Evolutionary conservation across 2,113 vertebrate genomes (phyloP), one percentile per base, ranked within the genome.

Genomic region (Lophius piscatorius): DNA sequence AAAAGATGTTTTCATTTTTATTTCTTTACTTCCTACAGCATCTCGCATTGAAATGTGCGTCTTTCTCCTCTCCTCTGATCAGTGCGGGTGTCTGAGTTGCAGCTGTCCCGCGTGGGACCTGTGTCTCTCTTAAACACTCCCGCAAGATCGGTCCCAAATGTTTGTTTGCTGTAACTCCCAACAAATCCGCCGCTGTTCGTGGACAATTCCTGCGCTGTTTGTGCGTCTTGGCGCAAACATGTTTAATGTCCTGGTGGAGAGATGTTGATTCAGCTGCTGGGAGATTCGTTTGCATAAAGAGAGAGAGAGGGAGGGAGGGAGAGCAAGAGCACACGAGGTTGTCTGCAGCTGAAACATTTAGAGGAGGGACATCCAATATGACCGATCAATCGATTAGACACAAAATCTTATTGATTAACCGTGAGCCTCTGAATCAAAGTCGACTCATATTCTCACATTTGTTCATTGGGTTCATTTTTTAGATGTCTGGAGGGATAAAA

Each of bases 221-320:
- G 78, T 60, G 81, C 67, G 70, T 81, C 80, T 81, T 80, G 74
- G 61, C 82, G 77, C 77, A 90, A 90, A 91, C 82, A 85, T 35
- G 80, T 77, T 84, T 77, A 61, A 80, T 70, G 80, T 79, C 52
- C 70, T 31, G 59, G 28, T 68, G 51, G 13, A 55, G 64, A 58
- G 64, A 68, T 91, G 79, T 91, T 91, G 86, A 89, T 87, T 89
- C 90, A 91, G 90, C 90, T 91, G 88, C 80, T 72, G 73, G 45
- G 67, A 56, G 28, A 2, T 5, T 60, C 49, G 77, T 87, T 88
- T 87, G 46, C 84, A 87, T 78, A 86, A 46, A 74, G 51, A 58
- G 41, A 42, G 35, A n/a, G 22, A 11, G 40, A 24, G 38, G 51
- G 26, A 24, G 26, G 31, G 24, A 69, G 50, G 45, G 38, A 22